These are phyloP conservation scores for Cyrtorhinus lividipennis DNA, from an alignment of 1,140 invertebrate genomes.

Conservation along the genomic window DNA sequence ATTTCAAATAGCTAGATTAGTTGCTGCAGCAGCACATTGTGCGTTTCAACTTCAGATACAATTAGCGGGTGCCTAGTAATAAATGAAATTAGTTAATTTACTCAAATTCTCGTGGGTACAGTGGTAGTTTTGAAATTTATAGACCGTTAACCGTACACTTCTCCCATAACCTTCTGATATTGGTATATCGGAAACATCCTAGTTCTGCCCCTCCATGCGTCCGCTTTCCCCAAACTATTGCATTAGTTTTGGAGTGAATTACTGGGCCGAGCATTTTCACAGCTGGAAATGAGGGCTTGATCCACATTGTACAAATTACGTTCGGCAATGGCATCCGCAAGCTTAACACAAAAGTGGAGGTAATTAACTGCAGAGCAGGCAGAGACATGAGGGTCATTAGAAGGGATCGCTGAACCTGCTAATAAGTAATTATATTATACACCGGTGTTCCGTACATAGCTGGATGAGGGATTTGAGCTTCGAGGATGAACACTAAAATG, in stretches of 20 bases:
- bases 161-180: no score
- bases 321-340: conserved; percentile 1
- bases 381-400: background rate
- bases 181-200: background rate
- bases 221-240: background rate
- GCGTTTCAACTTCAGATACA: no score
- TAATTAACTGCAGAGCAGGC: background rate
- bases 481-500: background rate
- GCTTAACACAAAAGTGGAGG: conserved; percentile 9
- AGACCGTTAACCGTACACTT: no score
- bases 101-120: no score
- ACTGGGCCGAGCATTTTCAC: background rate
- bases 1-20: no score
- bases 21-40: no score
- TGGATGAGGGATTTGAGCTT: background rate
- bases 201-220: no score
- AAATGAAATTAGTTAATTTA: no score
- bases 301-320: conserved; percentile 6
- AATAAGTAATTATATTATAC: conserved; percentile 7
- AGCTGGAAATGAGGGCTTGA: conserved; percentile 3
- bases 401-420: background rate
- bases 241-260: background rate
- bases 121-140: no score
- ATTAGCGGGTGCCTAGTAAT: no score
- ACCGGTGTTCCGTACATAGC: background rate